Base-by-base conservation (phyloP, 2,888 invertebrate species). In the Sminthurinus aureus region DNA sequence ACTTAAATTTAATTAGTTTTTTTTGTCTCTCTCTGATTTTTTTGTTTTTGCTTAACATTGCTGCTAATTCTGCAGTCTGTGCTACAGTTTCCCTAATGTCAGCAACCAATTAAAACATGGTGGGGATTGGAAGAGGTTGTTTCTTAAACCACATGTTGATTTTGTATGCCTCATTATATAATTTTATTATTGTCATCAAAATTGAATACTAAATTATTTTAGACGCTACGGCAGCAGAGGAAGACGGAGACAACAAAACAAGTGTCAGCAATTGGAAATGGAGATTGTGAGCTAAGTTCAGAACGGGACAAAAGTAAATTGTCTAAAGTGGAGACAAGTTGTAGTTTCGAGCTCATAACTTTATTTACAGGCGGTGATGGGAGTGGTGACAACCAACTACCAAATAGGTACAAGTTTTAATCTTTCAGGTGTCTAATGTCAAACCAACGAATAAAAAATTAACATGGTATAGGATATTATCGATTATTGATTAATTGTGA, bases 321-420 rank as follows among this genome's bases (percentile, higher is more conserved):
- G 26, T 51, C 2, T 71, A 81, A 81, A 73, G 51, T 11, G 13
- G 80, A 81, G 6, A 38, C 38, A 6, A 38, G 38, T 38, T 38
- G 38, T 24, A 81, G 80, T n/a, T 81, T 81, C 26, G 80, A 81
- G 50, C 80, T 81, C 1, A 52, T 81, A 18, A 81, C 73, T 20
- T 58, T 81, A 20, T 81, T 73, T n/a, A 81, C 73, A 13, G 73
- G 80, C 3, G 69, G 24, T 9, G 80, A 26, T 18, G 13, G 51
- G 9, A 51, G 75, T 4, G 52, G 50, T 51, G 24, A 75, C 64
- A n/a, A 78, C 38, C 50, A 58, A 58, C 18, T 58, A 58, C 58
- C 58, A 15, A 58, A 58, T 6, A 71, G 67, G n/a, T 11, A 8
- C 67, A n/a, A n/a, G 3, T 13, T 64, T 64, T 64, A 2, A 64